Evolutionary conservation across 2,797 vertebrate species (phyloP).

Genomic region (Neostethus bicornis): DNA sequence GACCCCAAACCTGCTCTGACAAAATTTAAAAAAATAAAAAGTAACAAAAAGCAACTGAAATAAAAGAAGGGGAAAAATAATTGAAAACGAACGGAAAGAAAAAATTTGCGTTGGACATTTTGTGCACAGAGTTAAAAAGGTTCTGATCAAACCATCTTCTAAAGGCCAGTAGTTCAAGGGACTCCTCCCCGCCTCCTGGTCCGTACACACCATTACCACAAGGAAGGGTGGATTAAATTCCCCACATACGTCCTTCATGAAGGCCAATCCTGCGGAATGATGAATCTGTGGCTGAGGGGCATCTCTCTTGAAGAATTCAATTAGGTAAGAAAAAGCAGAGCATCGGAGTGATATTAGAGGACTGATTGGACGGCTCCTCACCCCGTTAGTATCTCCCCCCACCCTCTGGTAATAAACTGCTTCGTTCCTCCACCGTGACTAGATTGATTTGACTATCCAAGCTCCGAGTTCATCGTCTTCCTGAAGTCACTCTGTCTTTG

Average conservation of each 20-base stretch:
- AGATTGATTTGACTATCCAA: constrained; percentile 71
- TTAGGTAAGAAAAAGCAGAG: constrained; percentile 74
- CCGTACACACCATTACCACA: constrained; percentile 20
- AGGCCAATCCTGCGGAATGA: constrained; percentile 75
- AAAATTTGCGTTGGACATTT: no score
- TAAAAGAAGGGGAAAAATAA: no score
- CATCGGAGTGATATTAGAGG: constrained; percentile 73
- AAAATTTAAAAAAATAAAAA: no score
- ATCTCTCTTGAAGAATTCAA: constrained; percentile 77
- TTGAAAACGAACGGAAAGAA: no score
- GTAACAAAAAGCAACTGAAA: no score
- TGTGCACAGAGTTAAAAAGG: no score
- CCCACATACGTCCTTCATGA: constrained; percentile 69
- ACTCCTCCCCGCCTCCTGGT: no score
- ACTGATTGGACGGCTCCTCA: constrained; percentile 66
- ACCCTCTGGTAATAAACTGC: constrained; percentile 71
- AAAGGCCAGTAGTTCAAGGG: constrained; percentile 54
- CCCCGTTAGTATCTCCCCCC: no score
- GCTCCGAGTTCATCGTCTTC: constrained; percentile 64
- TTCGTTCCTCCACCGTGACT: constrained; percentile 56
- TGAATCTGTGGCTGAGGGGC: constrained; percentile 73
- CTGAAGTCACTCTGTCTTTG: constrained; percentile 59
- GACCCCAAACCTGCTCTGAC: no score
- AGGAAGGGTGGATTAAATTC: constrained; percentile 67
- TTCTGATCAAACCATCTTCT: constrained; percentile 37